phyloP scores from a whole-genome alignment of 1,140 invertebrate species.

The Pseudomyrmex concolor region DNA sequence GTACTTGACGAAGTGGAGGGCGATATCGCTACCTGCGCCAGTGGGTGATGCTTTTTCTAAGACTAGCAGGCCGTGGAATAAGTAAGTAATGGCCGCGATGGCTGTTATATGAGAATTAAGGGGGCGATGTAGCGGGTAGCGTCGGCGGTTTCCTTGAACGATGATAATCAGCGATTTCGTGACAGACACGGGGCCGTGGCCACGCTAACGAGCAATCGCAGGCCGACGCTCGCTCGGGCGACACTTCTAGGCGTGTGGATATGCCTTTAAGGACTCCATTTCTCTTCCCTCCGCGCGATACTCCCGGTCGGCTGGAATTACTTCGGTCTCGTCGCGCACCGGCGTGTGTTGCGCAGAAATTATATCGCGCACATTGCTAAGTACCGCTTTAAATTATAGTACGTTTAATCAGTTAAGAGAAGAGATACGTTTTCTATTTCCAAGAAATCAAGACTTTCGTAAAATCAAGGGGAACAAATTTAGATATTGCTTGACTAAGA shows the following conservation, averaged over 20 bases:
- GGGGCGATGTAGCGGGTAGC: conserved; percentile 76
- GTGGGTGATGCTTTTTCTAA: conserved; percentile 70
- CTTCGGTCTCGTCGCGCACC: conserved; percentile 38
- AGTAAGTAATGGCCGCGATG: conserved; percentile 82
- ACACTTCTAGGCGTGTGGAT: conserved; percentile 79
- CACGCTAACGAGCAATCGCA: conserved; percentile 85
- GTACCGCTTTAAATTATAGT: conserved; percentile 50
- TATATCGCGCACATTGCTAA: conserved; percentile 47
- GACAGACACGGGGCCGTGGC: conserved; percentile 85
- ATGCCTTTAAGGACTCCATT: conserved; percentile 76
- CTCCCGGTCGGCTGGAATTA: conserved; percentile 42
- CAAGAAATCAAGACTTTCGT: conserved; percentile 41
- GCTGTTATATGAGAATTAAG: conserved; percentile 78
- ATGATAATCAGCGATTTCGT: conserved; percentile 86
- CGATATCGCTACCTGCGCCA: conserved; percentile 60
- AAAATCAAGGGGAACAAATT: conserved; percentile 12
- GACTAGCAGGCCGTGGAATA: conserved; percentile 79
- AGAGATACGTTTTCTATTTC: conserved; percentile 54
- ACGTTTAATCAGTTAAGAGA: conserved; percentile 51
- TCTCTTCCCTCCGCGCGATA: conserved; percentile 40
- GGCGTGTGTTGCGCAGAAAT: conserved; percentile 48
- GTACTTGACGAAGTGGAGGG: neutral
- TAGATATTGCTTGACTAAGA: neutral
- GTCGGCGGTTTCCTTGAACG: conserved; percentile 84
- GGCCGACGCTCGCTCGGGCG: conserved; percentile 77